Conservation (phyloP, 2,888 invertebrate species). For the Timema podura region DNA sequence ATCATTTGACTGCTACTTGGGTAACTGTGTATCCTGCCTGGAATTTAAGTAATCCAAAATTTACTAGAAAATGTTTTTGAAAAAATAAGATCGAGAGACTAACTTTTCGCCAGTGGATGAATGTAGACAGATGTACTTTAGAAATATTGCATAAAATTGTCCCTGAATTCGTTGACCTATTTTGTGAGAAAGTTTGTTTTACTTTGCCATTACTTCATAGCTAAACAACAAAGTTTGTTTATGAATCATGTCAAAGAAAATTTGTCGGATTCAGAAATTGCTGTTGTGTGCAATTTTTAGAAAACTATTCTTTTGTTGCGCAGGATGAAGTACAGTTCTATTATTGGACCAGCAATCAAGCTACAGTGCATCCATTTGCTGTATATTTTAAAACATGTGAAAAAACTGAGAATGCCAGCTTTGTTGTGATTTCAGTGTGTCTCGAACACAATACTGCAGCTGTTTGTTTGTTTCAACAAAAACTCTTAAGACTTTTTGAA, state of each 20-base stretch:
- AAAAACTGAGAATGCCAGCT: neutral
- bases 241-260: too few relatives aligned
- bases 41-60: neutral
- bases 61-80: neutral
- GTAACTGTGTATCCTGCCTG: constrained; percentile 1
- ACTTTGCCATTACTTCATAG: neutral
- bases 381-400: neutral
- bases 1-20: constrained; percentile 2
- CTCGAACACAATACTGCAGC: constrained; percentile 4
- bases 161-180: neutral
- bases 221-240: neutral
- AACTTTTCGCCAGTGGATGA: neutral
- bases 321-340: neutral
- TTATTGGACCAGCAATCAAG: neutral
- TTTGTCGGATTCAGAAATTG: neutral
- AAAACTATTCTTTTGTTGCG: neutral
- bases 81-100: neutral
- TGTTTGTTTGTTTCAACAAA: constrained; percentile 13
- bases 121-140: neutral
- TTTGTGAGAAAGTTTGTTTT: neutral
- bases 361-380: neutral
- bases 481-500: neutral
- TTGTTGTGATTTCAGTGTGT: constrained; percentile 1
- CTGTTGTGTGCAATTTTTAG: neutral
- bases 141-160: neutral